Percentiles rank a stretch among this genome's conserved stretches.
phyloP scores from a whole-genome alignment of 2,797 vertebrate species.

The Ispidina lecontei region DNA sequence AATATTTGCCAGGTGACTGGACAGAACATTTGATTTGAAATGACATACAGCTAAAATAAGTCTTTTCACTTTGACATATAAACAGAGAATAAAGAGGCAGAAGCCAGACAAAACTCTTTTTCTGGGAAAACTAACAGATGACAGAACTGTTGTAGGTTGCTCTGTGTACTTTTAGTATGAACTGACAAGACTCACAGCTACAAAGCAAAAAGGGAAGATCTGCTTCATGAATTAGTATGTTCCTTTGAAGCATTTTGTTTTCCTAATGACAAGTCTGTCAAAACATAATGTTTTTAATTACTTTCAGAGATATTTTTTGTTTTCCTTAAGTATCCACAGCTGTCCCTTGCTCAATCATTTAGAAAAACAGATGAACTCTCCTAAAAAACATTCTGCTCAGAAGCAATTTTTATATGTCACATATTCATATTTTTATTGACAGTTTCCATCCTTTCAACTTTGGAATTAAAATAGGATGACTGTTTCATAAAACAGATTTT shows the following conservation, averaged over 20 bases:
- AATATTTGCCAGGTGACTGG: not conserved
- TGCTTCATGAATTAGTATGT: slow-evolving; percentile 8
- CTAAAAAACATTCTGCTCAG: slow-evolving; percentile 9
- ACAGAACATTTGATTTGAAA: not conserved
- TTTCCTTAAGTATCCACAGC: slow-evolving; percentile 18
- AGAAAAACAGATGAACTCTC: slow-evolving; percentile 9
- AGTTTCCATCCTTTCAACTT: not conserved
- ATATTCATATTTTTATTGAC: not conserved
- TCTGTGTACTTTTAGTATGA: slow-evolving; percentile 31
- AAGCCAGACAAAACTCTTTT: not conserved
- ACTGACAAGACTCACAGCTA: not conserved
- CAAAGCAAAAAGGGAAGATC: not conserved
- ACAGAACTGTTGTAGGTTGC: not conserved
- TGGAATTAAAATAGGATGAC: not conserved
- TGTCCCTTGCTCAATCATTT: not conserved
- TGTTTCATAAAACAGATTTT: not conserved
- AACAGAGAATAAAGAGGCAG: slow-evolving; percentile 6
- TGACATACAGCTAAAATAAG: not conserved
- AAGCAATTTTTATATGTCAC: slow-evolving; percentile 14
- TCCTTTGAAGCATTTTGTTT: not conserved
- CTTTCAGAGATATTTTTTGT: slow-evolving; percentile 12
- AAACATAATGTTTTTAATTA: slow-evolving; percentile 40
- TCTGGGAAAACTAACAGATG: not conserved
- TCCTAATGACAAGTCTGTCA: slow-evolving; percentile 19
- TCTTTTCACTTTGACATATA: not conserved